Conservation (phyloP, 2,113 vertebrate species). For the Passer domesticus region DNA sequence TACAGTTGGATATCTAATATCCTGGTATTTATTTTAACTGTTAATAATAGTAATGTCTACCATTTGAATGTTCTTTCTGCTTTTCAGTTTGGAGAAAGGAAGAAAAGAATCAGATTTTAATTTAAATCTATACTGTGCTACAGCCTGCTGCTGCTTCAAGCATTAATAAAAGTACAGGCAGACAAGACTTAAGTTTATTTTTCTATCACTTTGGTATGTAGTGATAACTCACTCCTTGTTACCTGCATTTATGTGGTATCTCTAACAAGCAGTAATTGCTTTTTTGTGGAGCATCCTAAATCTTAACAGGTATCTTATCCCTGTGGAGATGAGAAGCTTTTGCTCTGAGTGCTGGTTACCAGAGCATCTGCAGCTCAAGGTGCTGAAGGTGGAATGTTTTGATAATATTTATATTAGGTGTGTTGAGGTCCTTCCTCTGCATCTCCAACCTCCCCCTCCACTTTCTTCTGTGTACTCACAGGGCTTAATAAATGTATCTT, state of each 20-base stretch:
- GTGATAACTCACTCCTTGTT: neutral
- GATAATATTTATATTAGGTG: neutral
- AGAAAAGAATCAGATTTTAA: neutral
- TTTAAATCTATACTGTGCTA: neutral
- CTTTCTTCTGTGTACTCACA: neutral
- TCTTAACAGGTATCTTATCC: neutral
- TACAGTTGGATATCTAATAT: neutral
- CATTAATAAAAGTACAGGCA: neutral
- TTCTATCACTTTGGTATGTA: neutral
- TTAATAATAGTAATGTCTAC: neutral
- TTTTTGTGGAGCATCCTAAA: neutral
- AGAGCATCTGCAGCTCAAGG: neutral
- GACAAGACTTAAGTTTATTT: neutral
- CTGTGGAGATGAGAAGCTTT: neutral
- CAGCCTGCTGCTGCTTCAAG: neutral
- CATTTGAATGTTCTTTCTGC: neutral
- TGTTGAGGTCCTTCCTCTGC: neutral
- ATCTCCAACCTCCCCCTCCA: neutral
- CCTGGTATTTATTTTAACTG: slow-evolving; percentile 12
- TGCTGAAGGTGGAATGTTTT: neutral
- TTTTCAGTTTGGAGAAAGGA: neutral
- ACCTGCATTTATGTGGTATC: neutral
- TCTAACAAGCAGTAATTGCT: neutral
- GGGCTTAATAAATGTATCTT: neutral
- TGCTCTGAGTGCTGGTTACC: neutral